A percentile compares a stretch with the other conserved stretches of the same genome.
These are phyloP conservation scores for Penaeus monodon DNA, from an alignment of 2,888 invertebrate species.

Conservation along the genomic window DNA sequence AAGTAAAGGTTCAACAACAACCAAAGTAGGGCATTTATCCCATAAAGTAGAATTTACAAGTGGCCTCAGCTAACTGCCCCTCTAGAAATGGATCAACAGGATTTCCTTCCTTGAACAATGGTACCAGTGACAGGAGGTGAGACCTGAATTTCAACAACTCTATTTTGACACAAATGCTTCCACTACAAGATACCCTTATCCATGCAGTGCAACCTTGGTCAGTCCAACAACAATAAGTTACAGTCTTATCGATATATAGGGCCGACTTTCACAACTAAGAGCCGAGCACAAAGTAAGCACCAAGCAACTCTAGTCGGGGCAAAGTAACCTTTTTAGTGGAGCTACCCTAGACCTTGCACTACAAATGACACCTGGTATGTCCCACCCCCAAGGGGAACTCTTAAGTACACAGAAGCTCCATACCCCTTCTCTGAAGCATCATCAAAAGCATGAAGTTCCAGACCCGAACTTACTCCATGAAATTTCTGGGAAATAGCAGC, in stretches of 20 bases:
- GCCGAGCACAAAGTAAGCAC: neutral
- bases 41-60: neutral
- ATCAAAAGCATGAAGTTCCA: too few species aligned
- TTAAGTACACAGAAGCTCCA: too few species aligned
- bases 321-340: neutral
- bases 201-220: neutral
- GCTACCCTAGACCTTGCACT: neutral
- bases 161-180: too few species aligned
- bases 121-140: conserved; percentile 1
- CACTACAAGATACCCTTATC: neutral
- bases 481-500: too few species aligned
- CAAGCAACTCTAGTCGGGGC: too few species aligned
- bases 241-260: too few species aligned
- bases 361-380: too few species aligned
- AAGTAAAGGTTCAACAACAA: neutral
- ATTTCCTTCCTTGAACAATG: neutral
- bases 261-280: conserved; percentile 9
- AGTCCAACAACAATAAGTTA: too few species aligned
- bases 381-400: too few species aligned
- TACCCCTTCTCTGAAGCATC: too few species aligned
- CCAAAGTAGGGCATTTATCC: neutral
- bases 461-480: too few species aligned
- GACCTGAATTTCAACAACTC: neutral
- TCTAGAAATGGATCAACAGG: neutral
- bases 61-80: neutral